phyloP scores from a whole-genome alignment of 2,113 vertebrate genomes.

The Zapornia atra region DNA sequence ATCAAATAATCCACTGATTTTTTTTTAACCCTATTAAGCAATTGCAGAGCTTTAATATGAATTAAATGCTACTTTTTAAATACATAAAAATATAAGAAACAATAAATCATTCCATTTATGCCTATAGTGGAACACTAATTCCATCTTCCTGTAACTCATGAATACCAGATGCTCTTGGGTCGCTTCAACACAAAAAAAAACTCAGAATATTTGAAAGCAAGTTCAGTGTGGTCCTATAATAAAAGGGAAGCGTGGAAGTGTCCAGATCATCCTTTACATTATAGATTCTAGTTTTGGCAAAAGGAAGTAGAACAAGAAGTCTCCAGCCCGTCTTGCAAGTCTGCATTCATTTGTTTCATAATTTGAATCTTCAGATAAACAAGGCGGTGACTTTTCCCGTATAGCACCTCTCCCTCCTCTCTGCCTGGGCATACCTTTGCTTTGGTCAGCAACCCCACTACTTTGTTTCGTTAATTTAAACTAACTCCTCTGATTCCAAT shows the following conservation, averaged over 20 bases:
- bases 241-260: neutral
- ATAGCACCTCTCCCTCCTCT: neutral
- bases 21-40: neutral
- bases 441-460: neutral
- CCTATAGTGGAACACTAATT: neutral
- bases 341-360: neutral
- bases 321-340: neutral
- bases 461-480: neutral
- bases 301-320: neutral
- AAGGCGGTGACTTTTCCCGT: neutral
- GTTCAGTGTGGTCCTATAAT: neutral
- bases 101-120: neutral
- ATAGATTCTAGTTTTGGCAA: neutral
- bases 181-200: neutral
- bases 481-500: neutral
- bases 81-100: neutral
- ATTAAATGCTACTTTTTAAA: neutral
- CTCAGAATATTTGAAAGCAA: neutral
- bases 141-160: neutral
- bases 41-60: neutral
- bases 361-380: neutral
- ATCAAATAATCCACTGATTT: neutral
- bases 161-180: neutral
- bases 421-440: neutral
- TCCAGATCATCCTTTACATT: neutral